Percentiles rank a stretch among this genome's conserved stretches.
phyloP scores from a whole-genome alignment of 1,140 invertebrate genomes.

The Copidosoma floridanum region DNA sequence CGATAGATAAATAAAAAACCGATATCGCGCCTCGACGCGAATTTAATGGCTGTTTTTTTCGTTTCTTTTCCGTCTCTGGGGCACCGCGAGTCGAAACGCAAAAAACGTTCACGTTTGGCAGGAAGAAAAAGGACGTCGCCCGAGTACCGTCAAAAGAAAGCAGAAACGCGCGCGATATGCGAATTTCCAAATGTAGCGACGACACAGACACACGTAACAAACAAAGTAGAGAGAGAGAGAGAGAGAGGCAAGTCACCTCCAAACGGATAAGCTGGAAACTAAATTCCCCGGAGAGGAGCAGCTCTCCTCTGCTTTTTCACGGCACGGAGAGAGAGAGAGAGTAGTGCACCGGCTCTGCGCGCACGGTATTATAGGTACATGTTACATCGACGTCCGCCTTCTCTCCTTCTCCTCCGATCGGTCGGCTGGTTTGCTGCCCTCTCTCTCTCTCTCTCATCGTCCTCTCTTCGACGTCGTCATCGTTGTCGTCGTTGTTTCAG shows the following conservation, averaged over 20 bases:
- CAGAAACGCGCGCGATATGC: too few relatives aligned
- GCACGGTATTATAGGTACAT: conserved; percentile 33
- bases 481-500: conserved; percentile 22
- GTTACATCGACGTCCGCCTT: conserved; percentile 17
- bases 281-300: conserved; percentile 14
- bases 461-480: conserved; percentile 1
- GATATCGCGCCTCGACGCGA: too few relatives aligned
- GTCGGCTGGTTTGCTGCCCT: too few relatives aligned
- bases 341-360: conserved; percentile 21
- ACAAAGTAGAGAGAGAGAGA: too few relatives aligned
- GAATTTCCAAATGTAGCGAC: neutral
- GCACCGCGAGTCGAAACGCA: too few relatives aligned
- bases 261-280: conserved; percentile 25
- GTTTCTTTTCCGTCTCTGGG: too few relatives aligned
- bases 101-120: too few relatives aligned
- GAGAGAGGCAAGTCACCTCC: conserved; percentile 11
- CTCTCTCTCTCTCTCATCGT: neutral
- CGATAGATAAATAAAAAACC: too few relatives aligned
- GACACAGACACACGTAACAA: neutral
- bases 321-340: neutral
- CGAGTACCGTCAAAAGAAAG: too few relatives aligned
- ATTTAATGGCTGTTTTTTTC: too few relatives aligned
- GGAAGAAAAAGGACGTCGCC: too few relatives aligned
- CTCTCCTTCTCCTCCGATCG: conserved; percentile 9
- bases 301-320: conserved; percentile 3